Conservation (phyloP, 2,797 vertebrate species). For the Linurgus olivaceus region DNA sequence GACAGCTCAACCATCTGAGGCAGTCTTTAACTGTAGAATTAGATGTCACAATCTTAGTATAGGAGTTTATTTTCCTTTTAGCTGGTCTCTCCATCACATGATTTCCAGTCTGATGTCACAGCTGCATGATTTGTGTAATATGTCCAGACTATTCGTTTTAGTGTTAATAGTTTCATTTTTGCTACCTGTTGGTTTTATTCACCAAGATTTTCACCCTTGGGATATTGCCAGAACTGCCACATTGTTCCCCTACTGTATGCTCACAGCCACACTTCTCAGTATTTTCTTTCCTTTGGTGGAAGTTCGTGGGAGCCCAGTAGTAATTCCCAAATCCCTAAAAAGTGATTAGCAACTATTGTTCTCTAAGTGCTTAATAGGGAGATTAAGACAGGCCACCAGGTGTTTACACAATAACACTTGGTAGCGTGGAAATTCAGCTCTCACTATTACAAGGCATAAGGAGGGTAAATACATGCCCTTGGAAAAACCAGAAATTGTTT, state of each 20-base stretch:
- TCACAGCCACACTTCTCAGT: neutral
- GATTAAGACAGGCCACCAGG: slow-evolving; percentile 22
- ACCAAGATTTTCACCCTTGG: neutral
- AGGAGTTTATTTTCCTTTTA: neutral
- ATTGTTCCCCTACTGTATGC: neutral
- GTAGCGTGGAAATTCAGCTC: neutral
- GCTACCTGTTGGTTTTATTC: neutral
- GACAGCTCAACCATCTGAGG: neutral
- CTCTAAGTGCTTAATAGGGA: slow-evolving; percentile 2
- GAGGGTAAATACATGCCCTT: neutral
- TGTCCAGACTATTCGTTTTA: neutral
- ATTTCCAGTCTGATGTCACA: neutral
- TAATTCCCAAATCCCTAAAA: slow-evolving; percentile 18
- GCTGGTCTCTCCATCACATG: neutral
- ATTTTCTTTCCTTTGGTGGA: neutral
- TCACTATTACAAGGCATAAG: neutral
- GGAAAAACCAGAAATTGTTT: neutral
- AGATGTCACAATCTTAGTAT: neutral
- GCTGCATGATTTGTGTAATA: neutral
- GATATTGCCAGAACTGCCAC: neutral
- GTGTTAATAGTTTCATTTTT: neutral
- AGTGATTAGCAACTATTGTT: slow-evolving; percentile 20
- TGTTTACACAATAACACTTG: neutral
- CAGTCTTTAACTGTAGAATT: neutral
- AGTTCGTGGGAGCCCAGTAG: neutral